Base-by-base conservation (phyloP, 2,888 invertebrate species). In the Crossocerus cetratus region DNA sequence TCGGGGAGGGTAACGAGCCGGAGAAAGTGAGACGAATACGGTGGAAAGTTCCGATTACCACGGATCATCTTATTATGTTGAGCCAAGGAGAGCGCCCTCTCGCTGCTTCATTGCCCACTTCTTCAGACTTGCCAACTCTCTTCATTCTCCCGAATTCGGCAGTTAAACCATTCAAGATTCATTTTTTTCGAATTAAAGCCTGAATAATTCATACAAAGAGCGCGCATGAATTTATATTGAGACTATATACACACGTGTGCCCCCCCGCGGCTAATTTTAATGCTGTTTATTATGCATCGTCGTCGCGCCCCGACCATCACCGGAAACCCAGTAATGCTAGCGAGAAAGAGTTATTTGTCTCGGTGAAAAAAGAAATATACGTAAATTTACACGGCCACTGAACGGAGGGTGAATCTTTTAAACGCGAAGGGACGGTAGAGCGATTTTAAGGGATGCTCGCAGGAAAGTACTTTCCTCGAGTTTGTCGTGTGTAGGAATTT, bases 221-320 rank as follows among this genome's bases (percentile, higher is more conserved):
- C 65, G 64, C 65, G 76, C 77, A 85, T 85, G 83, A 86, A 87
- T 85, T 86, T 84, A 81, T 84, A 85, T 84, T 82, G 86, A 87
- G 84, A 78, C 76, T 62, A 54, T 63, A 61, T 65, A 42, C 60
- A 55, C 69, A 58, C 32, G 8, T 32, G n/a, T n/a, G n/a, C 11
- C 32, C 32, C 1, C 32, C 54, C 61, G 71, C 67, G 44, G 69
- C 72, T 80, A 79, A 80, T 80, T 75, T 78, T 76, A 72, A 74
- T 70, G 67, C 70, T 54, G 67, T 71, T 74, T 76, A 78, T 78
- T 78, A 78, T 78, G 72, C 78, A 62, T 16, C 49, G 49, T 49
- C 16, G 49, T 49, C 13, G 13, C 14, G 49, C 49, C 5, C 16
- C 54, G 14, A 11, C 49, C 13, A 58, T 4, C 49, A 5, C 49